Evolutionary conservation across 1,140 invertebrate species (phyloP), one percentile per base, ranked within the genome.

Genomic region (Ectropis grisescens): DNA sequence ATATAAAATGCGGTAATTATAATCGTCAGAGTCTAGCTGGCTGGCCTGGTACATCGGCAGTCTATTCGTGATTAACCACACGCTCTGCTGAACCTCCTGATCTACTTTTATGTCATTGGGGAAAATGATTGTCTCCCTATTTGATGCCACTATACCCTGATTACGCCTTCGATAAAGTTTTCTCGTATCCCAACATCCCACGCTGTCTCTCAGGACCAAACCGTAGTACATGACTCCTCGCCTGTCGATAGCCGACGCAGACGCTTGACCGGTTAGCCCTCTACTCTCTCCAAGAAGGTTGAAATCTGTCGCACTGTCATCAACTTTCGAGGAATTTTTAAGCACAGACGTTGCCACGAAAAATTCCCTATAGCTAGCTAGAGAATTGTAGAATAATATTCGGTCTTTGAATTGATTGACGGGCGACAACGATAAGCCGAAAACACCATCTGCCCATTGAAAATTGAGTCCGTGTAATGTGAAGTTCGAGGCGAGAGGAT

Each of bases 371-470:
- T 88, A 90, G 56, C 91, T 91, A 1, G 91, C 91, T 89, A 94
- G 88, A 0, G 92, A 86, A 72, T 93, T 91, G 54, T 92, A 93
- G 45, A 87, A 93, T 5, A 94, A 47, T 1, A 86, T 81, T 24
- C 88, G 76, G 11, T 92, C 87, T 1, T 68, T 48, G 5, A 48
- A 59, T n/a, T 84, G 53, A 29, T 87, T 78, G 0, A 85, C 33
- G 0, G 89, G 89, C 11, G 87, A 87, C 11, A 94, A 49, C 5
- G 91, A 86, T 45, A 93, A 75, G 0, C 91, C 91, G 53, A 94
- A 93, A 10, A 93, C 85, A 1, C 92, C 92, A 53, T 94, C 92
- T 1, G 89, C 85, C 91, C 92, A 94, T 52, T 91, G 88, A 54
- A 93, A 94, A 30, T 88, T 87, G 0, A 92, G 41, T 7, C 88